Conservation (phyloP, 2,797 vertebrate species). For the Tauraco hartlaubi region DNA sequence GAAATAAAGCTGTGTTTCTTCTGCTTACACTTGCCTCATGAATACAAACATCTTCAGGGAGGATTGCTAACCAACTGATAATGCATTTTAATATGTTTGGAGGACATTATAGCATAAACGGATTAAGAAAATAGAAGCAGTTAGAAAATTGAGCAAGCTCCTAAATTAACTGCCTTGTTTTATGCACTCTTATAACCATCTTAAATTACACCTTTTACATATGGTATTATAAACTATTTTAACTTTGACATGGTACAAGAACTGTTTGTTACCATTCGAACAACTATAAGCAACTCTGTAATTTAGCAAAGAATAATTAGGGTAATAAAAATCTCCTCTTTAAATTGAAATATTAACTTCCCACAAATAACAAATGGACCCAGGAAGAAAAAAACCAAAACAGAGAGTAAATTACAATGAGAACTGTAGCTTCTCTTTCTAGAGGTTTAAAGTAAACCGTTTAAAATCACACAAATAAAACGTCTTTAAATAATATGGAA, state of each 20-base stretch:
- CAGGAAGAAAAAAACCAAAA: not conserved
- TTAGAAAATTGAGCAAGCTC: slow-evolving; percentile 29
- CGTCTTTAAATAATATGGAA: slow-evolving; percentile 16
- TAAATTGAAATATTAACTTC: slow-evolving; percentile 22
- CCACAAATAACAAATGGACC: not conserved
- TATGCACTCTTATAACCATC: not conserved
- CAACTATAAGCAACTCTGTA: not conserved
- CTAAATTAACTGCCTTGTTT: not conserved
- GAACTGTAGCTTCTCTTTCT: not conserved
- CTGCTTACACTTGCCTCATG: slow-evolving; percentile 70
- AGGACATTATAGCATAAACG: slow-evolving; percentile 6
- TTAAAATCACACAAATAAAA: slow-evolving; percentile 1
- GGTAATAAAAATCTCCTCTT: slow-evolving; percentile 35
- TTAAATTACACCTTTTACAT: not conserved
- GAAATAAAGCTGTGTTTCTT: slow-evolving; percentile 75
- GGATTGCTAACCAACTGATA: slow-evolving; percentile 72
- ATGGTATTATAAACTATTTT: not conserved
- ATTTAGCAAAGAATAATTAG: slow-evolving; percentile 47
- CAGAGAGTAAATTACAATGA: not conserved
- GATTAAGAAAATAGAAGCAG: slow-evolving; percentile 32
- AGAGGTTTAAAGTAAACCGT: not conserved
- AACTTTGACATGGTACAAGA: not conserved
- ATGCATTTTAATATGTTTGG: slow-evolving; percentile 67
- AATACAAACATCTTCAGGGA: slow-evolving; percentile 69
- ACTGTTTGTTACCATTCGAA: not conserved